Percentiles rank a stretch among this genome's conserved stretches.
These are phyloP conservation scores for Palythoa grandiflora DNA, from an alignment of 92 coral and sea anemone genomes.

Conservation along the genomic window DNA sequence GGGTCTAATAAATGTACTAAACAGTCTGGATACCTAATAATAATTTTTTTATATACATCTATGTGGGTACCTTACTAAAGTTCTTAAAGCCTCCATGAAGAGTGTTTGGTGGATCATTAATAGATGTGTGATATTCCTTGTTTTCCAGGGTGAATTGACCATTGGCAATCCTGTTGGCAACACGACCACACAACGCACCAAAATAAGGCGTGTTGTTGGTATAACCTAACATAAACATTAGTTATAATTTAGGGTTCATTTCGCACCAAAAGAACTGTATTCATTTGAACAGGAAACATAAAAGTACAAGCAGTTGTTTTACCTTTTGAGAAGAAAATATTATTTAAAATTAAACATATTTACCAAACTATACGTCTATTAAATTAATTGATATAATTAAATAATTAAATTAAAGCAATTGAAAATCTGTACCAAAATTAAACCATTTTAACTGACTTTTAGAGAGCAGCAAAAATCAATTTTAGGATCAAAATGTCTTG, in stretches of 20 bases:
- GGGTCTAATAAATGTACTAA: background rate
- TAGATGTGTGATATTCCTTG: slow-evolving; percentile 72
- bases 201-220: slow-evolving; percentile 76
- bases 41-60: background rate
- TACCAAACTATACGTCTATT: no score
- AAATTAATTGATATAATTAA: no score
- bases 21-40: background rate
- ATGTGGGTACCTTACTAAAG: slow-evolving; percentile 73
- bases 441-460: no score
- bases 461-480: no score
- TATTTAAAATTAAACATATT: no score
- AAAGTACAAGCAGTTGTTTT: no score
- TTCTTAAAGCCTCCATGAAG: slow-evolving; percentile 92
- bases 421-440: no score
- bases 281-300: background rate
- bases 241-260: background rate
- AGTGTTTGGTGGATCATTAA: slow-evolving; percentile 82
- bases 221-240: slow-evolving; percentile 62
- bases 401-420: no score
- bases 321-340: no score
- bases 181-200: slow-evolving; percentile 90
- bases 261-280: background rate
- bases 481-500: no score
- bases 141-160: slow-evolving; percentile 84
- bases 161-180: slow-evolving; percentile 95